Base-by-base conservation (phyloP, 2,797 vertebrate species). In the Carapus acus region DNA sequence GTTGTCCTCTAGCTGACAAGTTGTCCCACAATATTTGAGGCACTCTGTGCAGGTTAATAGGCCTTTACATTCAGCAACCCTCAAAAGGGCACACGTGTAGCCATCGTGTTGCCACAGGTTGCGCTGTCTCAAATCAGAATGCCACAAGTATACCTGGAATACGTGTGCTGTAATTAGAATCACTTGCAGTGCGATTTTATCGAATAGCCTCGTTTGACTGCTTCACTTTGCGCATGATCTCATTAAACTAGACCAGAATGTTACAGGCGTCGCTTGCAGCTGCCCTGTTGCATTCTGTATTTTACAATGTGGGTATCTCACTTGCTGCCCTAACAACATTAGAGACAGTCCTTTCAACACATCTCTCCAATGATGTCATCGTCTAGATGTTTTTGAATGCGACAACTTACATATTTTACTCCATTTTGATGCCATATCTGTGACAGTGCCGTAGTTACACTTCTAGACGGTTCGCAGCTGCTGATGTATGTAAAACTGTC, bases 1-100 rank as follows among this genome's bases (percentile, higher is more conserved):
- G 62, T 63, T 40, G 46, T 31, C 45, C 67, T 24, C 43, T 58
- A 34, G 41, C 53, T 13, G 2, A n/a, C 34, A 45, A 49, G 31
- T 24, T 31, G 53, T 50, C 27, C 22, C 54, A 57, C 27, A 53
- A 45, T 40, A 46, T 17, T 34, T 39, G 12, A 16, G 17, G 27
- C 19, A 33, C 7, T 27, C 23, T 33, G 37, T 41, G 44, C 45
- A 47, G 11, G 23, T 21, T 14, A 55, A 49, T 37, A 31, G 47
- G n/a, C n/a, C n/a, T 43, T 27, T 8, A 42, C 12, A 20, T 31
- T 18, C n/a, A 45, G 17, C 18, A 40, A 23, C 18, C 49, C 3
- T n/a, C n/a, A n/a, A n/a, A n/a, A n/a, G n/a, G 23, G 49, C 18
- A n/a, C 14, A 43, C 9, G 24, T 46, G 8, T 20, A 19, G 16